Evolutionary conservation across 2,797 vertebrate genomes (phyloP).

Genomic region (Astyanax mexicanus): DNA sequence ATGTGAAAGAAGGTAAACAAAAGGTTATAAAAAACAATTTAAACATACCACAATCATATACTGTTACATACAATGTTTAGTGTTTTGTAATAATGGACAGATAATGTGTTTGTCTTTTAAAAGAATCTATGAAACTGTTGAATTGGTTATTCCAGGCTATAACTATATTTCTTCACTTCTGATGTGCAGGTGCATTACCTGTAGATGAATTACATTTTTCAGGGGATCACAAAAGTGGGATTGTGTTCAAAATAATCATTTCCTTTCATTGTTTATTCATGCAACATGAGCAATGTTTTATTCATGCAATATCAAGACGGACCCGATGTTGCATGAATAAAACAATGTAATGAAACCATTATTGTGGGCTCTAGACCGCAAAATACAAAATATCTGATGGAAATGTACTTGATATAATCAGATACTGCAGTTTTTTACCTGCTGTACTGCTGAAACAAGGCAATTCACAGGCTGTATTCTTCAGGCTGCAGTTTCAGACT

Average conservation of each 20-base stretch:
- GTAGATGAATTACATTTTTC: conserved; percentile 23
- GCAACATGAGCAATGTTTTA: conserved; percentile 41
- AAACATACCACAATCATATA: too few species aligned
- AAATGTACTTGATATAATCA: conserved; percentile 1
- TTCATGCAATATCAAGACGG: conserved; percentile 37
- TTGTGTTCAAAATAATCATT: conserved; percentile 12
- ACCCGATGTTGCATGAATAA: conserved; percentile 39
- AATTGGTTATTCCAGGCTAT: not conserved
- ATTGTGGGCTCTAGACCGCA: conserved; percentile 15
- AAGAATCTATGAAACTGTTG: not conserved
- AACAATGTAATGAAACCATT: conserved; percentile 35
- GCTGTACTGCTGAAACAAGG: not conserved
- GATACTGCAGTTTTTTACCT: not conserved
- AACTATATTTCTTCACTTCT: not conserved
- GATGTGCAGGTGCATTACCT: conserved; percentile 44
- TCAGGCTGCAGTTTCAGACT: too few species aligned
- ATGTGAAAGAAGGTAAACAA: too few species aligned
- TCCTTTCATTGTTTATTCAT: conserved; percentile 41
- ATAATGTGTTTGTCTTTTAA: too few species aligned
- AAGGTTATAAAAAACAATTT: too few species aligned
- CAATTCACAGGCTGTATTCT: not conserved
- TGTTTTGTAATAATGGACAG: too few species aligned
- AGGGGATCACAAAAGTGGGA: not conserved
- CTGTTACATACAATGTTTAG: too few species aligned
- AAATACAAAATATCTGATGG: conserved; percentile 14